Base-by-base conservation (phyloP, 2,888 invertebrate genomes). In the Acholoe squamosa region DNA sequence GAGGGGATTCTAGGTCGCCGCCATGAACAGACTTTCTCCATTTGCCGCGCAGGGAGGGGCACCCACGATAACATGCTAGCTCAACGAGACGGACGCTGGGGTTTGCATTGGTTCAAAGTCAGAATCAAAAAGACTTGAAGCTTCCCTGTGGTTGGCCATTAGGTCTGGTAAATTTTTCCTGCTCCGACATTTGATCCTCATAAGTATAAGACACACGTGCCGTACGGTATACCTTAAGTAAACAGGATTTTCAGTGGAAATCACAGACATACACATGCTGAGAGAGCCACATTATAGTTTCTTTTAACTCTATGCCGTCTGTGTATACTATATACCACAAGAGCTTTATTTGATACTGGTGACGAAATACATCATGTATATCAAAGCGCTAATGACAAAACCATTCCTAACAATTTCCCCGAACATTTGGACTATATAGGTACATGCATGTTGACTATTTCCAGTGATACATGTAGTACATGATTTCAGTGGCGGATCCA, bases 1-100 rank as follows among this genome's bases (percentile, higher is more conserved):
- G 80, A 43, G 80, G 25, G n/a, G 80, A 80, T 80, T 80, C 80
- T 80, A 33, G 80, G 80, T 80, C 80, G 33, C 28, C 28, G 80
- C 0, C 31, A 43, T 34, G 34, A 80, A 71, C 71, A 71, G 71
- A 71, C 71, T 71, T 71, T 71, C 71, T 71, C 71, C 71, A 71
- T 71, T 71, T 71, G 71, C 71, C 28, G 71, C 71, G 28, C 71
- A 71, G 71, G 28, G 25, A 71, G 71, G 71, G 71, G 80, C 80
- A 80, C 22, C n/a, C 16, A 43, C 80, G 16, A 80, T 33, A 80
- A 80, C 80, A 43, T 19, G 25, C 80, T n/a, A 25, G 31, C 71
- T 28, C 71, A 31, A 28, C 25, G 31, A 0, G 71, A 31, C 28
- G 71, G 31, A 71, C 3, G n/a, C 7, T 34, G 43, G 80, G 33